A percentile compares a stretch with the other conserved stretches of the same genome.
Conservation (phyloP, 2,113 vertebrate species). For the Platanista minor region DNA sequence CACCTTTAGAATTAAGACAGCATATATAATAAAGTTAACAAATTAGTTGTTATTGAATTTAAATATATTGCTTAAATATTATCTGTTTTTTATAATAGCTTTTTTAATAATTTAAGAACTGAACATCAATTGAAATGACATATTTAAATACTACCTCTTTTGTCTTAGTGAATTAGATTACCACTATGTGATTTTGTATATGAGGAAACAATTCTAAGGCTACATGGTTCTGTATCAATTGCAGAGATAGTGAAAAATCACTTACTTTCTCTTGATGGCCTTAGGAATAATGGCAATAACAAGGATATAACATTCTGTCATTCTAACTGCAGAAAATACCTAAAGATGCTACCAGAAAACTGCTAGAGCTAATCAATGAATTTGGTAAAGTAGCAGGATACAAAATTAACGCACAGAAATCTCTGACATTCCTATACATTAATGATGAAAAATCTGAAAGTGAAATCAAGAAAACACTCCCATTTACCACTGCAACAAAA, state of each 20-base stretch:
- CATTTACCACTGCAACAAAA: too few species aligned
- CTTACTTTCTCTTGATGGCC: not conserved
- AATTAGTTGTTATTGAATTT: not conserved
- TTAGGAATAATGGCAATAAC: not conserved
- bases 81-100: not conserved
- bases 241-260: not conserved
- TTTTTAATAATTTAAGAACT: not conserved
- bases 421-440: too few species aligned
- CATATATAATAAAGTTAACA: not conserved
- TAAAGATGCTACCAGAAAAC: too few species aligned
- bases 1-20: not conserved
- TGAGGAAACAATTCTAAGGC: not conserved
- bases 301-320: not conserved
- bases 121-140: not conserved
- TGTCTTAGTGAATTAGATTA: not conserved
- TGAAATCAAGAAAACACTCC: too few species aligned
- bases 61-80: not conserved
- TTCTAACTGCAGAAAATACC: not conserved
- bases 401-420: too few species aligned
- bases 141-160: not conserved
- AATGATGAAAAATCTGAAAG: too few species aligned
- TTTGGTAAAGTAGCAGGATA: too few species aligned
- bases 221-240: not conserved
- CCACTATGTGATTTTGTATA: not conserved
- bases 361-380: too few species aligned